Base-by-base conservation (phyloP, 2,888 invertebrate species). In the Sisyra terminalis region DNA sequence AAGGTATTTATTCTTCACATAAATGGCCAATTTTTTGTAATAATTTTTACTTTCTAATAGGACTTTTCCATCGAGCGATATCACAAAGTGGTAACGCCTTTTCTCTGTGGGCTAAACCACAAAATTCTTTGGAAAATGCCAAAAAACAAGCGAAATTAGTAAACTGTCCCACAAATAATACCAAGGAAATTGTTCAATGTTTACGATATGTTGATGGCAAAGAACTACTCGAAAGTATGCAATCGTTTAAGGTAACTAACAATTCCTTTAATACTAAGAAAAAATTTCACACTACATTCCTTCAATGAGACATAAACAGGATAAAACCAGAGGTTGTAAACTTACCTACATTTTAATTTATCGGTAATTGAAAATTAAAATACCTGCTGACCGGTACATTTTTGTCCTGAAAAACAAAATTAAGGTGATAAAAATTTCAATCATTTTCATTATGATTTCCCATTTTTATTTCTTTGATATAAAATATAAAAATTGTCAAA, bases 31-130 rank as follows among this genome's bases (percentile, higher is more conserved):
- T 29, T 29, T 29, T 24, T 24, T 24, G 7, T 24, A 3, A 24
- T n/a, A 2, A 16, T 7, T 37, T 16, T 17, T 38, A 15, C 7
- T 38, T 17, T 47, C 10, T 51, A 49, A 9, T 42, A 57, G 60
- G 56, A 35, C 54, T 69, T 3, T 69, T 70, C 45, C 61, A 65
- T 36, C 53, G 57, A 15, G 65, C 60, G 1, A 67, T 70, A 18
- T 57, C 61, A 17, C 57, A 66, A 51, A 70, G 69, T 47, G 70
- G 70, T 4, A 59, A 60, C 4, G 66, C 66, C 1, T 57, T 64
- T 43, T 62, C 61, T 3, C 44, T 55, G 9, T 61, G 58, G 57
- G 56, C 57, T 3, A 50, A 48, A 42, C 65, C 67, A 2, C 52
- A 53, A 38, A 18, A 42, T 34, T 5, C 42, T 3, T 42, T 59